A percentile compares a stretch with the other conserved stretches of the same genome.
Evolutionary conservation across 1,140 invertebrate genomes (phyloP).

Genomic region (Tetraneura akinire): DNA sequence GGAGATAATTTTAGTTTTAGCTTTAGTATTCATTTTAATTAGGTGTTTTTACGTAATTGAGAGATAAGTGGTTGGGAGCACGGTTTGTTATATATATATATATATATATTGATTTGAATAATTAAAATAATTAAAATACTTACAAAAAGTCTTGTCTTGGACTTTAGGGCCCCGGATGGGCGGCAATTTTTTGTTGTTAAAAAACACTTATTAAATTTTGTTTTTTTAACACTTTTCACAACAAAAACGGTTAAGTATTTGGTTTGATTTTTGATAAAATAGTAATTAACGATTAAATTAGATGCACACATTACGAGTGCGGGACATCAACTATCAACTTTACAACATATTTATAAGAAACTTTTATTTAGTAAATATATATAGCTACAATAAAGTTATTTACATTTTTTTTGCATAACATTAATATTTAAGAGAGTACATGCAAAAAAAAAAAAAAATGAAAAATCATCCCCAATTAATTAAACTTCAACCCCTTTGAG

Average conservation of each 20-base stretch:
- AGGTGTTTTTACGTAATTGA: not conserved
- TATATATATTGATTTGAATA: not conserved
- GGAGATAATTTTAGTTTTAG: too few species aligned
- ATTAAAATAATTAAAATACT: constrained; percentile 14
- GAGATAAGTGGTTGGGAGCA: not conserved
- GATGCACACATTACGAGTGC: not conserved
- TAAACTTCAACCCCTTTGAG: too few species aligned
- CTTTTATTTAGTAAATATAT: too few species aligned
- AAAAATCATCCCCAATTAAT: too few species aligned
- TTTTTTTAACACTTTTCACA: not conserved
- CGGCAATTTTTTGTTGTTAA: not conserved
- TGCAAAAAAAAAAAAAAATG: too few species aligned
- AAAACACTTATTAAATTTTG: not conserved
- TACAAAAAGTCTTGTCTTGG: not conserved
- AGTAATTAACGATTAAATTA: not conserved
- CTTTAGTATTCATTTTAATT: too few species aligned
- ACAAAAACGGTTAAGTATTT: not conserved
- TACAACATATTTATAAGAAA: too few species aligned
- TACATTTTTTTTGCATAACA: too few species aligned
- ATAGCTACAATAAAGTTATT: too few species aligned
- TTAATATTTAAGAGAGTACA: too few species aligned
- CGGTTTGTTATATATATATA: not conserved
- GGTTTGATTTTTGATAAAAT: not conserved
- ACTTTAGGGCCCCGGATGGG: not conserved
- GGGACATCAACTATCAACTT: not conserved